phyloP scores from a whole-genome alignment of 2,113 vertebrate species.

The Alces alces region DNA sequence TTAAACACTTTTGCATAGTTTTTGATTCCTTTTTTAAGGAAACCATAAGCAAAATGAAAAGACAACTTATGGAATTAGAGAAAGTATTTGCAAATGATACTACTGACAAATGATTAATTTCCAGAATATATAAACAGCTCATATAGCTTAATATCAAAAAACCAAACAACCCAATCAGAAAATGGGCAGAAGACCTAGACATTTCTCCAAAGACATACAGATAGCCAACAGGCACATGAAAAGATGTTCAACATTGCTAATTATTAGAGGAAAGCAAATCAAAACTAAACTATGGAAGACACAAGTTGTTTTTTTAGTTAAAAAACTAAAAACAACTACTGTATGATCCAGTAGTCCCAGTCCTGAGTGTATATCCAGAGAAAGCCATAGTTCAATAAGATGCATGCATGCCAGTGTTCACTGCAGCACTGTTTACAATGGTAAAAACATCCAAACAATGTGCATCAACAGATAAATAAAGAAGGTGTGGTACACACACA shows the following conservation, averaged over 20 bases:
- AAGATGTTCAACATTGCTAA: not conserved
- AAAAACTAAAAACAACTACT: not conserved
- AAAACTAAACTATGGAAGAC: not conserved
- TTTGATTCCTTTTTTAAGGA: not conserved
- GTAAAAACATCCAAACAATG: fast-evolving
- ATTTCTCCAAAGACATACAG: not conserved
- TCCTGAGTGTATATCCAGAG: not conserved
- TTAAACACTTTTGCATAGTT: not conserved
- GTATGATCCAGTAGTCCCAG: not conserved
- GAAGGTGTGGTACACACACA: not conserved
- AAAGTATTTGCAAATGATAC: not conserved
- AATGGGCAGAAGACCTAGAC: not conserved
- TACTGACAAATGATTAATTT: not conserved
- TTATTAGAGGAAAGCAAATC: not conserved
- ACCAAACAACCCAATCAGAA: not conserved
- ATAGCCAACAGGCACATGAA: not conserved
- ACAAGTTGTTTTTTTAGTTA: not conserved
- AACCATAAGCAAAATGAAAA: not conserved
- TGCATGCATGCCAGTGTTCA: fast-evolving
- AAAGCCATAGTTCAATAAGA: fast-evolving
- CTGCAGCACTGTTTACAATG: fast-evolving
- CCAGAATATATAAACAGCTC: not conserved
- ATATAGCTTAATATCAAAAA: not conserved
- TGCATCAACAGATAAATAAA: not conserved
- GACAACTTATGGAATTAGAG: not conserved